These are phyloP conservation scores for Octodon degus DNA, from an alignment of 2,113 vertebrate species.

Conservation along the genomic window DNA sequence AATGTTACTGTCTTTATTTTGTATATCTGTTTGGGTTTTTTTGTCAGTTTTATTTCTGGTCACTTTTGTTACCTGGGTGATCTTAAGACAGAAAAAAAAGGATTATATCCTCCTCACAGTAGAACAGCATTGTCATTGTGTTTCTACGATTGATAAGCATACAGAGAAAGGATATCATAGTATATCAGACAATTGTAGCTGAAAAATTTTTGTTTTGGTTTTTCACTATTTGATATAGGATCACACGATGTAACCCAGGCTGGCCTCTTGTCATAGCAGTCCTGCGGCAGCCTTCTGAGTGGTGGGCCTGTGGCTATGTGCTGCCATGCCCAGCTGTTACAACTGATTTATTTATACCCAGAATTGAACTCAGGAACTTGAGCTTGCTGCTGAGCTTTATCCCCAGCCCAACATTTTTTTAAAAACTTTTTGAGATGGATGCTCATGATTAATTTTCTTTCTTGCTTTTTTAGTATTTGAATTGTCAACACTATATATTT, in stretches of 20 bases:
- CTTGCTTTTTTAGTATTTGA: background rate
- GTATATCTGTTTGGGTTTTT: background rate
- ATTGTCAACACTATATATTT: background rate
- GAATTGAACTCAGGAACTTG: too few species aligned
- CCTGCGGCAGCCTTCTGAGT: too few species aligned
- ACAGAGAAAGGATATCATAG: background rate
- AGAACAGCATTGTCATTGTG: background rate
- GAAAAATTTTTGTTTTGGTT: background rate
- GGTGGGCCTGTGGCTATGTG: too few species aligned
- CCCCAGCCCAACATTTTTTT: background rate
- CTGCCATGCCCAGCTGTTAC: too few species aligned
- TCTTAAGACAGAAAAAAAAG: background rate
- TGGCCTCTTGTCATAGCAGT: background rate
- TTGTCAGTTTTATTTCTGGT: background rate
- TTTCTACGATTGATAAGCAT: slow-evolving; percentile 2
- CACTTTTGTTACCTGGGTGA: background rate
- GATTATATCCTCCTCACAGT: background rate
- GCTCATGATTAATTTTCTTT: background rate
- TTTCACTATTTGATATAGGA: background rate
- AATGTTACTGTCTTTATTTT: background rate
- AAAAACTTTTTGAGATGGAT: background rate
- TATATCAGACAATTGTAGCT: background rate
- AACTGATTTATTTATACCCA: too few species aligned
- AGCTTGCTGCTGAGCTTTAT: too few species aligned
- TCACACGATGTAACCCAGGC: background rate